Evolutionary conservation across 2,797 vertebrate species (phyloP), one percentile per base, ranked within the genome.

Genomic region (Scomberomorus guttatus): DNA sequence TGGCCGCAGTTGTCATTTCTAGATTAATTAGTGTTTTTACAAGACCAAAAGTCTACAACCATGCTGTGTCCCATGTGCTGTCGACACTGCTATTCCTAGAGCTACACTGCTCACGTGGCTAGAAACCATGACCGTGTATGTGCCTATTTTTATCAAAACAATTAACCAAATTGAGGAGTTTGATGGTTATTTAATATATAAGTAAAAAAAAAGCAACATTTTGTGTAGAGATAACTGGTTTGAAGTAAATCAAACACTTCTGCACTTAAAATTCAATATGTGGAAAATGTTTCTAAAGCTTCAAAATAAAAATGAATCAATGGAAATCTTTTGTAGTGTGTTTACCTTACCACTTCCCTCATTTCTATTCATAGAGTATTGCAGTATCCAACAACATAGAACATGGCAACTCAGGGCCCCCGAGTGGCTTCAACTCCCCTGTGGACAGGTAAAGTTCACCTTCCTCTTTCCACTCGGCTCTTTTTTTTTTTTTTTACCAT

Each of bases 391-490:
- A 85, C 82, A 95, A 94, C 87, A 72, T 68, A 0, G 95, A 96
- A 25, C 90, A 44, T 5, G 65, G 91, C 22, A 93, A 90, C 51
- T 95, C 95, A 6, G 91, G 92, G 17, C 87, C 94, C 0, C 86
- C 93, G 15, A 97, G 96, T 0, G 97, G 97, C 78, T 96, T 98
- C 92, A 96, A 90, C 90, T 97, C 97, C 56, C 95, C 97, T 0
- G 96, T 96, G 81, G 98, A 98, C 90, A 99, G 97, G 98, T 98
- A 94, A 81, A 32, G 25, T 18, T 32, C 59, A 17, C 64, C 29
- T 32, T n/a, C 5, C 62, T 54, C 52, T 60, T 18, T 65, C n/a
- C 15, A 11, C 50, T 52, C 74, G 34, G 17, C n/a, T 58, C 5
- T 65, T 75, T 52, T 63, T 55, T 34, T 29, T 29, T 34, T 20